A percentile compares a stretch with the other conserved stretches of the same genome.
Conservation (phyloP, 2,888 invertebrate species). For the Corythucha ciliata region DNA sequence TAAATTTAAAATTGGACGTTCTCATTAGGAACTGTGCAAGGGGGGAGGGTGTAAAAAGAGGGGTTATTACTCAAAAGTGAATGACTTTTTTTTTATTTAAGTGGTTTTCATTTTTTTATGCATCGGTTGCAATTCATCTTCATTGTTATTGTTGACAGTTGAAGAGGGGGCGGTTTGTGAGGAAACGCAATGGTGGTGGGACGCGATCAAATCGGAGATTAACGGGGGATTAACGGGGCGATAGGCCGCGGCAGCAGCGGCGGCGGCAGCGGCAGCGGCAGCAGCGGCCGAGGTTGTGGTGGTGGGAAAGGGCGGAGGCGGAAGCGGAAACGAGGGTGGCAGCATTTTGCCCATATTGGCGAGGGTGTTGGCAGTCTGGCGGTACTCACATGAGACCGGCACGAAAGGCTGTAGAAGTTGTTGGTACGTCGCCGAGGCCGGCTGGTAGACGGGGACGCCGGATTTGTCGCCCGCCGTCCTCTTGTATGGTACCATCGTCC, state of each 20-base stretch:
- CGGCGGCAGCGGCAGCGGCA: slow-evolving; percentile 42
- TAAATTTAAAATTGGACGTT: slow-evolving; percentile 22
- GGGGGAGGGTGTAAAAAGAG: slow-evolving; percentile 1
- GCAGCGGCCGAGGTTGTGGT: slow-evolving; percentile 50
- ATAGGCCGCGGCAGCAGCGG: slow-evolving; percentile 51
- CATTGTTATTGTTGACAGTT: slow-evolving; percentile 43
- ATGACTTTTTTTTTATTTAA: slow-evolving; percentile 43
- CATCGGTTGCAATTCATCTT: slow-evolving; percentile 59
- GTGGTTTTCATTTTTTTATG: slow-evolving; percentile 88
- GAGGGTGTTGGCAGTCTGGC: slow-evolving; percentile 59
- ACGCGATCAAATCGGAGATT: slow-evolving; percentile 42
- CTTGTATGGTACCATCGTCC: slow-evolving; percentile 92
- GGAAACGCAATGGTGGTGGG: no score
- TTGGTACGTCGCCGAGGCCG: slow-evolving; percentile 90
- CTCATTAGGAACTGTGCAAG: slow-evolving; percentile 29
- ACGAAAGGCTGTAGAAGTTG: slow-evolving; percentile 91
- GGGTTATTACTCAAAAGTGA: no score
- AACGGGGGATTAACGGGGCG: no score
- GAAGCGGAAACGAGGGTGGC: no score
- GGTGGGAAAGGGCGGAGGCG: no score
- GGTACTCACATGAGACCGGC: slow-evolving; percentile 98
- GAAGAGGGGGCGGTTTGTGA: no score
- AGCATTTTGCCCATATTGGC: slow-evolving; percentile 44
- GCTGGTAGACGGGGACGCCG: slow-evolving; percentile 76
- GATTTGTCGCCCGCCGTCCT: slow-evolving; percentile 66